Base-by-base conservation (phyloP, 2,797 vertebrate species). In the Percopsis omiscomaycus region DNA sequence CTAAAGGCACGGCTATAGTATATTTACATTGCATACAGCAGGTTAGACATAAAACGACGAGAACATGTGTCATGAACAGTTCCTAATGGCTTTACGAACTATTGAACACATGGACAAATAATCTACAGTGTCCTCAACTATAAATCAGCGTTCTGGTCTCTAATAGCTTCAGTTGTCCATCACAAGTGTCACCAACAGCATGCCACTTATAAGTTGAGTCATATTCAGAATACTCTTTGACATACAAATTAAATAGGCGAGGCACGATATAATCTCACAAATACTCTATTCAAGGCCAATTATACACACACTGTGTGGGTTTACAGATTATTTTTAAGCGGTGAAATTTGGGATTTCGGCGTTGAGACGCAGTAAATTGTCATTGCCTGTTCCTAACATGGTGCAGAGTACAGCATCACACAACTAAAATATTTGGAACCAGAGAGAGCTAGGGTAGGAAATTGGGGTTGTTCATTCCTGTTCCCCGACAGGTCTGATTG, bases 1-100 rank as follows among this genome's bases (percentile, higher is more conserved):
- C 84, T 86, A 88, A 89, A 91, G 89, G 89, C 88, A 91, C 85
- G 79, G 82, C 62, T 85, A 86, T 87, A 88, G 77, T 61, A 37
- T 90, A 89, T 89, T 91, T 88, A 89, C 89, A 89, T 75, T 84
- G 78, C 83, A 86, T 84, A 84, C 83, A 89, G 30, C 5, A 8
- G 5, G 15, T 71, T 71, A 22, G 68, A 84, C 80, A 73, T 48
- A 66, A 66, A 71, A 52, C n/a, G 66, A 69, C 15, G 59, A 22
- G 61, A 79, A 81, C 68, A 48, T 60, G 61, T 71, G 75, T 44
- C 70, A 78, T 68, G 44, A n/a, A 74, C 64, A 54, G 44, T 69
- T 56, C 58, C 61, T 61, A 59, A 32, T 15, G 57, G 61, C 60
- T 77, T 66, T 49, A 37, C 71, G 75, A 71, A 73, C 5, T 8